Evolutionary conservation across 37 sponge, comb jelly and placozoan genomes (phyloP), one percentile per base, ranked within the genome.

Genomic region (Spongilla lacustris): DNA sequence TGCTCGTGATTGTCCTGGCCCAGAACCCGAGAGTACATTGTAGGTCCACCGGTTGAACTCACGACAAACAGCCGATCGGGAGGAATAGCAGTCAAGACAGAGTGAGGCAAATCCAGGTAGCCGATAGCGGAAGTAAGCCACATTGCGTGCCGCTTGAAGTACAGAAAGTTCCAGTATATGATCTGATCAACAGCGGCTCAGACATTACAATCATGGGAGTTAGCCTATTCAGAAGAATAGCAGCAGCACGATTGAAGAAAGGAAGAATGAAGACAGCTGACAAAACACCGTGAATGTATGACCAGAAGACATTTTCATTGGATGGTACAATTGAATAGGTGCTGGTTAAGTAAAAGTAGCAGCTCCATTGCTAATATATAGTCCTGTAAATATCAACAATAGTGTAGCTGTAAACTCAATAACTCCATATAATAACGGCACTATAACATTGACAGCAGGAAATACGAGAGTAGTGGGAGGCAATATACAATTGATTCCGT

Each of bases 121-220:
- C 73, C 24, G 81, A 80, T 66, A 0, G 30, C 31, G 81, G 81
- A 23, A 80, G 81, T 38, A 69, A 28, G 27, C 26, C 69, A 34
- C 81, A 80, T 25, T 80, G 81, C 25, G 69, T 31, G 32, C 0
- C 14, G 24, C 31, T 80, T 8, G n/a, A 26, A 26, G 5, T 80
- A 9, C 81, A 68, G 48, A 58, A 58, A n/a, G 70, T 80, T 25
- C 81, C 69, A 9, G 81, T 68, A 4, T 66, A 67, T 30, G 81
- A 69, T 49, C 36, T 80, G 34, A 80, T 80, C 30, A 58, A 79
- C 41, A 79, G 28, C 5, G 80, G 2, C 5, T 34, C 80, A 25
- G 81, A 80, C 50, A 66, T 80, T 9, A 80, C 81, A 25, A 80
- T 80, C 27, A 80, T 80, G 26, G 81, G 81, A 50, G 81, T 68